Evolutionary conservation across 2,888 invertebrate genomes (phyloP), one percentile per base, ranked within the genome.

Genomic region (Ischnura elegans): DNA sequence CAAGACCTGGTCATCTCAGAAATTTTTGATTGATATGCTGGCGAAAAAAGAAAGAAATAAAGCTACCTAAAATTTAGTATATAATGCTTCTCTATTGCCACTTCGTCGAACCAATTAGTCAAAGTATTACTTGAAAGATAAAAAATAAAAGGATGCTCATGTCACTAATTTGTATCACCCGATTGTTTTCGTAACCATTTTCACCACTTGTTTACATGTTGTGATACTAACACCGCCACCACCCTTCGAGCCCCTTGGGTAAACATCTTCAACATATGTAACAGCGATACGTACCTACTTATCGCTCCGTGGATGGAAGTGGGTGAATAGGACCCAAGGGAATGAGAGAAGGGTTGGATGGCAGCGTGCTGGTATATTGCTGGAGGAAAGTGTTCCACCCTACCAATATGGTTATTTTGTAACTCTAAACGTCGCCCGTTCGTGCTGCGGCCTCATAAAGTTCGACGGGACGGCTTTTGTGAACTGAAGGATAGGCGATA

Each of bases 381-480:
- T 8, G 36, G 76, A 10, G 29, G 76, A 5, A 2, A 2, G 10
- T 36, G 13, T 25, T 36, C 76, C 76, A 25, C 36, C 29, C 29
- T 10, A 10, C 36, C 76, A 16, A 29, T 76, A 36, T 76, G 76
- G 29, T 76, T 76, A 76, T 76, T 76, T 76, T 76, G 76, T 76
- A 76, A 76, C 76, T 36, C 76, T 76, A 76, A 76, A 76, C 76
- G 76, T 13, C 8, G 66, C 66, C 66, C 66, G 66, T 61, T 25
- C 61, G 61, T 61, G 61, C 76, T 76, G 13, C 36, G 76, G 2
- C 76, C 76, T 76, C 76, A 76, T 76, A 76, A 76, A 76, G 76
- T 76, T 76, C 76, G 76, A 76, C 25, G 36, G 76, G 29, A 76
- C 13, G 29, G 36, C 13, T 36, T 76, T 76, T 76, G 76, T 76